Conservation (phyloP, 2,888 invertebrate genomes). For the Pelosia muscerda region DNA sequence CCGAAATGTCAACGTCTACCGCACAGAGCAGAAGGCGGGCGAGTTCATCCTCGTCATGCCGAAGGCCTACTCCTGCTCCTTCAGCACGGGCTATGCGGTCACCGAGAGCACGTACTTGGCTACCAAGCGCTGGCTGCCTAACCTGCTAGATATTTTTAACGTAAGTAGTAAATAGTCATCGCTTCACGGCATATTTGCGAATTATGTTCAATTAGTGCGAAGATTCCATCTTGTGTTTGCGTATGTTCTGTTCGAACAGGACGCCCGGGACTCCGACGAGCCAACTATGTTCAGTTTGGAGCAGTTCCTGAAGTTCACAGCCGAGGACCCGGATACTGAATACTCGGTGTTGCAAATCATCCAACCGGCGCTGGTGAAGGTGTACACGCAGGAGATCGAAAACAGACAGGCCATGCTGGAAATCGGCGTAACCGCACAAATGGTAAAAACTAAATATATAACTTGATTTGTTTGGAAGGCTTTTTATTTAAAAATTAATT, state of each 20-base stretch:
- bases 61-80: conserved; percentile 93
- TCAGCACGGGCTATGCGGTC: conserved; percentile 95
- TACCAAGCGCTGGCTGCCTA: conserved; percentile 91
- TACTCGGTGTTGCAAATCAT: conserved; percentile 86
- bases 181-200: too few species aligned
- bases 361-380: conserved; percentile 81
- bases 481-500: too few species aligned
- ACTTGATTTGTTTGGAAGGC: too few species aligned
- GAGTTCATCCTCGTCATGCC: conserved; percentile 97
- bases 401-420: conserved; percentile 34
- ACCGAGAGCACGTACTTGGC: conserved; percentile 98
- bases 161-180: too few species aligned
- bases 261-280: conserved; percentile 93
- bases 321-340: conserved; percentile 88
- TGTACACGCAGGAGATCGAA: conserved; percentile 51
- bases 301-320: conserved; percentile 91
- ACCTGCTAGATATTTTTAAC: conserved; percentile 91
- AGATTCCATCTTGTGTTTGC: too few species aligned
- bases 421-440: background rate
- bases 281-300: conserved; percentile 96
- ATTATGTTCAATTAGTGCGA: too few species aligned
- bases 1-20: conserved; percentile 92
- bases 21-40: conserved; percentile 94
- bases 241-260: conserved; percentile 79
- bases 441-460: too few species aligned